Percentiles rank a stretch among this genome's conserved stretches.
These are phyloP conservation scores for Rhyzopertha dominica DNA, from an alignment of 1,140 invertebrate species.

Conservation along the genomic window DNA sequence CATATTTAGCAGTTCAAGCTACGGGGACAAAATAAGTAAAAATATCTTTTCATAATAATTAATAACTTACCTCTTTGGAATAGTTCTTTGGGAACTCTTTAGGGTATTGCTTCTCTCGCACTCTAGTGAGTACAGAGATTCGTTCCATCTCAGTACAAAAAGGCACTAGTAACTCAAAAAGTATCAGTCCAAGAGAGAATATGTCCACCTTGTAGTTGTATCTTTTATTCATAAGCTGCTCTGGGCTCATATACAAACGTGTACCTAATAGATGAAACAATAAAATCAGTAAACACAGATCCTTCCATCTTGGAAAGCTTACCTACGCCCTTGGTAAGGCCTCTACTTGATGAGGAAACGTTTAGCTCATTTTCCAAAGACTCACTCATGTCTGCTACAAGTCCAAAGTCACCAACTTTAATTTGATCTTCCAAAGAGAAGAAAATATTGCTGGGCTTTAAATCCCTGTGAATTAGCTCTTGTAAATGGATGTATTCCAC, in stretches of 20 bases:
- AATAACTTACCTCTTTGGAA: constrained; percentile 61
- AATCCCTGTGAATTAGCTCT: constrained; percentile 89
- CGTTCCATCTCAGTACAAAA: constrained; percentile 90
- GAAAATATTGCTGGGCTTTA: constrained; percentile 97
- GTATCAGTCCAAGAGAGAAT: constrained; percentile 89
- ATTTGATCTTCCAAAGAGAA: constrained; percentile 85
- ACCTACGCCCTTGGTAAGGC: constrained; percentile 57
- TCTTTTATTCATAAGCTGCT: constrained; percentile 71
- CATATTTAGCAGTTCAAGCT: constrained; percentile 66
- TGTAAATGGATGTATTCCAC: constrained; percentile 92
- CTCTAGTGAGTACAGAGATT: constrained; percentile 55
- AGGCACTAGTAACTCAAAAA: constrained; percentile 86
- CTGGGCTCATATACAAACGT: constrained; percentile 95
- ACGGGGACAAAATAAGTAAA: constrained; percentile 37
- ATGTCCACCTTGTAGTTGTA: constrained; percentile 97
- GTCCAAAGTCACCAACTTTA: constrained; percentile 95
- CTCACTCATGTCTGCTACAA: constrained; percentile 81
- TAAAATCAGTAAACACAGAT: constrained; percentile 31
- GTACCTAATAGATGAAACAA: constrained; percentile 58
- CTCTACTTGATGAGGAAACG: constrained; percentile 24
- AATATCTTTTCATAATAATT: constrained; percentile 5
- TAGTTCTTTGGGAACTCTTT: constrained; percentile 58
- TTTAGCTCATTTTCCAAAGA: constrained; percentile 48
- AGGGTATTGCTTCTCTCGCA: constrained; percentile 68
- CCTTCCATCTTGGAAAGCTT: constrained; percentile 51